Base-by-base conservation (phyloP, 2,113 vertebrate species). In the Phodopus roborovskii region DNA sequence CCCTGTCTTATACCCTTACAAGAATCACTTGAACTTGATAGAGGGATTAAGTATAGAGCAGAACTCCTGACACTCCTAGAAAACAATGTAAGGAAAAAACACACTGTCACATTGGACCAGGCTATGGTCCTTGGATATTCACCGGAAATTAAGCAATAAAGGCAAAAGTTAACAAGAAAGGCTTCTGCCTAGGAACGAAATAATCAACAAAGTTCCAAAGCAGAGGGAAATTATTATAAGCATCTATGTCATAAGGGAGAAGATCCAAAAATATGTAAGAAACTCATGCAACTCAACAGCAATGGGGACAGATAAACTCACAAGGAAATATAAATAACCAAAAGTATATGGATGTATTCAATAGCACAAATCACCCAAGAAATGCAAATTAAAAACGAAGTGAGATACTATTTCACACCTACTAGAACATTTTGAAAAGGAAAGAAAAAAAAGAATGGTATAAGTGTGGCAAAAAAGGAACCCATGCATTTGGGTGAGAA, bases 131-230 rank as follows among this genome's bases (percentile, higher is more conserved):
- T 79, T 56, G 64, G 62, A 53, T 17, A 64, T 16, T 30, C 20
- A 71, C 62, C 26, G 85, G 78, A 95, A 90, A 7, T 30, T 30
- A 93, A 79, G 36, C 36, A 39, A 86, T 17, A 85, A 93, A 90
- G 64, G 42, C 42, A 73, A 90, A 85, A 90, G 68, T 53, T n/a
- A 93, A 28, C 39, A 70, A 78, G 36, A 90, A 77, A 70, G 50
- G 17, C 24, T 82, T 90, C 33, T 87, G 30, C 15, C 71, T 5
- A 48, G 9, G 50, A 87, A 94, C 77, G 16, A 56, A 90, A 62
- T 28, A 86, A 64, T 33, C n/a, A 92, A 64, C 70, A 70, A 53
- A 92, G 36, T 7, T 58, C 81, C 86, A 84, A 77, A 17, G 2
- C 13, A 24, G 36, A 62, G 53, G 33, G 30, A n/a, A 77, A 58